Evolutionary conservation across 2,113 vertebrate species (phyloP), one percentile per base, ranked within the genome.

Genomic region (Syngnathus typhle): DNA sequence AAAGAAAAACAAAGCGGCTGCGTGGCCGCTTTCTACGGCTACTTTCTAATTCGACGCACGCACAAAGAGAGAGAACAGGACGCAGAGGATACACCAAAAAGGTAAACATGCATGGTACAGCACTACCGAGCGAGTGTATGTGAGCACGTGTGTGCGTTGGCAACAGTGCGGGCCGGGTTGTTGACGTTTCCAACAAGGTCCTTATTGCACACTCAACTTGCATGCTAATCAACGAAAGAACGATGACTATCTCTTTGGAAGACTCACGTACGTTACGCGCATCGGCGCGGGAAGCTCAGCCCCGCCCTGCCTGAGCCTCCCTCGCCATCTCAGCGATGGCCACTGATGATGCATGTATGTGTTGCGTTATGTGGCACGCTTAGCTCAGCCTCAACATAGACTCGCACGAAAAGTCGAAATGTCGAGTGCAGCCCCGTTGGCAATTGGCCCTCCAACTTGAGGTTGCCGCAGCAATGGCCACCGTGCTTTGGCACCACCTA

Each of bases 201-300:
- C 71, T 85, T 89, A 88, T 89, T 89, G 88, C 86, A 90, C 88
- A 86, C 84, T 87, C 83, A 86, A 83, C 85, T 87, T 84, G 81
- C 82, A 88, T 88, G 87, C 85, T 84, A 58, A 36, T 36, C 13
- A 16, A 7, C 16, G 79, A 76, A 84, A 75, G 78, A 51, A 37
- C 74, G 77, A 79, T 75, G 77, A 62, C 77, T 58, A 69, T 55
- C 59, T 84, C 83, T 84, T 88, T 89, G 88, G 89, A 89, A 90
- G 89, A 90, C 85, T 85, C 83, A 78, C 79, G 78, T 78, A 84
- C 73, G 73, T 81, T 7, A 41, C 10, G 11, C 12, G 41, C 27
- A 32, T 32, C 27, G 27, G 27, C 27, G 27, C 3, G 27, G 27
- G 27, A 32, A 32, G 27, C 27, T 32, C 27, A 32, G 27, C 27